Percentiles rank a stretch among this genome's conserved stretches.
Evolutionary conservation across 2,797 vertebrate species (phyloP).

Genomic region (Tapirus indicus): DNA sequence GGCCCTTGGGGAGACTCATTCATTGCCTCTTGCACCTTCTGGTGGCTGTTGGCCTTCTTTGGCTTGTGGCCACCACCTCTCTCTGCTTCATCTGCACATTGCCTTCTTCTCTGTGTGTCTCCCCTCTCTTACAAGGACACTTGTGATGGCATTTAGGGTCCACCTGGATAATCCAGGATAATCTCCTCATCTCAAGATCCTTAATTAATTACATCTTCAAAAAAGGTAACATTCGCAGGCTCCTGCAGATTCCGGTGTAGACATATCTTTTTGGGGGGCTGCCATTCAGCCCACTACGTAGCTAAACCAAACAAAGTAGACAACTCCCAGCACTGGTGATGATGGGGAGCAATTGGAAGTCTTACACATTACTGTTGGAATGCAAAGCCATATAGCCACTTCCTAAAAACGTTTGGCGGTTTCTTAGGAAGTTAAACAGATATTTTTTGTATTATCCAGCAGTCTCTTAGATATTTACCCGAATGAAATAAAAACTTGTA

Average conservation of each 20-base stretch:
- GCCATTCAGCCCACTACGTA: neutral
- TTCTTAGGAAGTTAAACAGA: neutral
- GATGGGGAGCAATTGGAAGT: too few species aligned
- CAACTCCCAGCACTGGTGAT: neutral
- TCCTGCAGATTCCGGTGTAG: neutral
- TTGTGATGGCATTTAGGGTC: neutral
- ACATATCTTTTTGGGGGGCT: neutral
- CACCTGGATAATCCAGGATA: neutral
- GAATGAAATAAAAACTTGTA: neutral
- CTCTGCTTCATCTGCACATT: neutral
- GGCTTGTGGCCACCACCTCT: neutral
- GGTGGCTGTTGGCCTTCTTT: neutral
- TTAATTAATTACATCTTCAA: neutral
- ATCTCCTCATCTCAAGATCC: neutral
- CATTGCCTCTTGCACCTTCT: neutral
- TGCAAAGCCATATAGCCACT: neutral
- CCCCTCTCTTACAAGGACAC: neutral
- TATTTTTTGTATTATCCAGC: neutral
- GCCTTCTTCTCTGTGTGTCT: neutral
- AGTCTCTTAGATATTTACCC: neutral
- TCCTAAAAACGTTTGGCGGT: neutral
- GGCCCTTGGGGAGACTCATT: accelerated
- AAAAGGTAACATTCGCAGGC: neutral
- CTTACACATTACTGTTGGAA: accelerated
- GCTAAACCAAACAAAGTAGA: neutral